Base-by-base conservation (phyloP, 2,888 invertebrate species). In the Campaea margaritaria region DNA sequence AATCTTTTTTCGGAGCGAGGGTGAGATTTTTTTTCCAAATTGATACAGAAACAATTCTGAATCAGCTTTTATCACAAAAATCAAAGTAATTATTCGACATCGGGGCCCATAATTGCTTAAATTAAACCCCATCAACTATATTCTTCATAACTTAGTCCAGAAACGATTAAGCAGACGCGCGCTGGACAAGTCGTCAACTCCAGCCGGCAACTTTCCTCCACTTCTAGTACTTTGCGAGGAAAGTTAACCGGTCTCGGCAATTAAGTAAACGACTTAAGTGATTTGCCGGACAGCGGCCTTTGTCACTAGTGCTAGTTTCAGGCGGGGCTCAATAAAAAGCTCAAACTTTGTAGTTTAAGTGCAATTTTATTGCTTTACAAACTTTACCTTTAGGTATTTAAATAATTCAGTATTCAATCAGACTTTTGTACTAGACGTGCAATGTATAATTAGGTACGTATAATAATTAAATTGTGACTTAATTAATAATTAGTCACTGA, bases 181-280 rank as follows among this genome's bases (percentile, higher is more conserved):
- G 12, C 21, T 9, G 50, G 56, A 47, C 50, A 53, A 64, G 63
- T 53, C 57, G 55, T 65, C 60, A 60, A 54, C 60, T 62, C 16
- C 56, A 62, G 58, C 52, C 44, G 61, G 58, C 44, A 54, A 68
- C 67, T 69, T 70, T 55, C 58, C 54, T 58, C 13, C 48, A 38
- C 47, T 48, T 48, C 48, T 38, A 46, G 39, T 70, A 69, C 67
- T 70, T 68, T 38, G 58, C 46, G 66, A 64, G 64, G 64, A 70
- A 68, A 71, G 65, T 75, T 61, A 65, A 65, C 65, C 64, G 58
- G 62, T 50, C 64, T 50, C 45, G 50, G 66, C 71, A 72, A 76
- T 76, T 74, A 76, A 59, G 68, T 64, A 62, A 74, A 73, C 70
- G 67, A 68, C 65, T 64, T 64, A 57, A 67, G 67, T 67, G 66